Percentiles rank a stretch among this genome's conserved stretches.
Conservation (phyloP, 2,888 invertebrate species). For the Papilio elwesi region DNA sequence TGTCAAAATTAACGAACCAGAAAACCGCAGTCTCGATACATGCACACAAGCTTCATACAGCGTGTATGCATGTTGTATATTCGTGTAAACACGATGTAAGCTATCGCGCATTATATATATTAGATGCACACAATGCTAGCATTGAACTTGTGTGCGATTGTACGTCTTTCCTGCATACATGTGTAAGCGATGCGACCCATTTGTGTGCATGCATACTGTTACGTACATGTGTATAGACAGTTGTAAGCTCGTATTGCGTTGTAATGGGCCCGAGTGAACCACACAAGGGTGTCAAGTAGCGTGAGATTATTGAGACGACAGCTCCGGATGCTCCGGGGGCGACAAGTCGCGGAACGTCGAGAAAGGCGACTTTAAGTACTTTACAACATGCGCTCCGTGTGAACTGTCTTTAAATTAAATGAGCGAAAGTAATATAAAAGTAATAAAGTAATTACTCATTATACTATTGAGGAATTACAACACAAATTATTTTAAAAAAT, state of each 20-base stretch:
- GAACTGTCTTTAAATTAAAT: slow-evolving; percentile 21
- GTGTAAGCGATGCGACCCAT: background rate
- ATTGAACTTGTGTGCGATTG: no score
- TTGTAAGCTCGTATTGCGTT: slow-evolving; percentile 31
- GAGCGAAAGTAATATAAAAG: slow-evolving; percentile 20
- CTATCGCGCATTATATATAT: background rate
- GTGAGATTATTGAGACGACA: slow-evolving; percentile 60
- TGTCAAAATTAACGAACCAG: slow-evolving; percentile 28
- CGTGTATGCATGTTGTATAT: background rate
- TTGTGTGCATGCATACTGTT: background rate
- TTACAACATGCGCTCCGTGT: slow-evolving; percentile 17
- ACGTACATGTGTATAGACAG: background rate
- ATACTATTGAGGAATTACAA: background rate
- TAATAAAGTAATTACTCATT: background rate
- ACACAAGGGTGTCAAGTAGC: slow-evolving; percentile 64
- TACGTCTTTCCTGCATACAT: background rate
- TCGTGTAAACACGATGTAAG: background rate
- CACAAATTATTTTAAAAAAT: background rate
- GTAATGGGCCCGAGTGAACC: slow-evolving; percentile 43
- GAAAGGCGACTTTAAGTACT: slow-evolving; percentile 44
- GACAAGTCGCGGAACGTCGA: slow-evolving; percentile 61
- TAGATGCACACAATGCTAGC: no score
- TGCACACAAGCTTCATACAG: background rate
- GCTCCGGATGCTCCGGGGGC: slow-evolving; percentile 62
- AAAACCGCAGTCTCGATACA: slow-evolving; percentile 29